phyloP scores from a whole-genome alignment of 1,140 invertebrate species.

The Drosophila ohnishii region DNA sequence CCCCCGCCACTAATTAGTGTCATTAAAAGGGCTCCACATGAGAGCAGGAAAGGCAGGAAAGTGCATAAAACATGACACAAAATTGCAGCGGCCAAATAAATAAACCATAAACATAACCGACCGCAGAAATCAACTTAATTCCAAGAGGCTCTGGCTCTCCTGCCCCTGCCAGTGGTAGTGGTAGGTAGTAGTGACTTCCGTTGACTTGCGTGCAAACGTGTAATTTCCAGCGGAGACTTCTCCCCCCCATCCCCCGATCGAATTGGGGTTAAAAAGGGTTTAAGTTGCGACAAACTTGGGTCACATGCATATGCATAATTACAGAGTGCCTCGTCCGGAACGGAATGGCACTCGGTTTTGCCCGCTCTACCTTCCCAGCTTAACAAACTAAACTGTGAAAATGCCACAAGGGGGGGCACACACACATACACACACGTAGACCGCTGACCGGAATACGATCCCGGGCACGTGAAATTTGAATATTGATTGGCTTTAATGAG shows the following conservation, averaged over 20 bases:
- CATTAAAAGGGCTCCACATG: constrained; percentile 67
- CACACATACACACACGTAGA: background rate
- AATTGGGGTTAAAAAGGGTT: constrained; percentile 80
- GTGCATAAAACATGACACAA: constrained; percentile 71
- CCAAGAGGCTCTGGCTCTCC: background rate
- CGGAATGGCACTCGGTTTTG: constrained; percentile 34
- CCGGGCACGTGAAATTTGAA: constrained; percentile 65
- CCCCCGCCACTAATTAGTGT: constrained; percentile 81
- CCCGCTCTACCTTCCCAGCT: constrained; percentile 21
- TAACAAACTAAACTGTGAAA: constrained; percentile 78
- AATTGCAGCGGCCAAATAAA: constrained; percentile 74
- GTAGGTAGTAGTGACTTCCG: constrained; percentile 52
- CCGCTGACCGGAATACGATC: constrained; percentile 31
- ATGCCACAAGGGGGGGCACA: constrained; percentile 39
- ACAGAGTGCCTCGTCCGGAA: constrained; percentile 60
- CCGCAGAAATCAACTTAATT: constrained; percentile 69
- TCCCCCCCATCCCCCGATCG: background rate
- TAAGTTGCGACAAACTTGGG: constrained; percentile 64
- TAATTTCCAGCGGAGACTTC: constrained; percentile 52
- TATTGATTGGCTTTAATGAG: constrained; percentile 80
- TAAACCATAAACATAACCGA: constrained; percentile 76
- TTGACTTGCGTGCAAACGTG: constrained; percentile 73
- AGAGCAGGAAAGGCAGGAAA: background rate
- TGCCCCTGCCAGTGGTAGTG: too few species aligned
- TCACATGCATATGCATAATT: constrained; percentile 79